Base-by-base conservation (phyloP, 1,140 invertebrate genomes). In the Ganaspis sp. region DNA sequence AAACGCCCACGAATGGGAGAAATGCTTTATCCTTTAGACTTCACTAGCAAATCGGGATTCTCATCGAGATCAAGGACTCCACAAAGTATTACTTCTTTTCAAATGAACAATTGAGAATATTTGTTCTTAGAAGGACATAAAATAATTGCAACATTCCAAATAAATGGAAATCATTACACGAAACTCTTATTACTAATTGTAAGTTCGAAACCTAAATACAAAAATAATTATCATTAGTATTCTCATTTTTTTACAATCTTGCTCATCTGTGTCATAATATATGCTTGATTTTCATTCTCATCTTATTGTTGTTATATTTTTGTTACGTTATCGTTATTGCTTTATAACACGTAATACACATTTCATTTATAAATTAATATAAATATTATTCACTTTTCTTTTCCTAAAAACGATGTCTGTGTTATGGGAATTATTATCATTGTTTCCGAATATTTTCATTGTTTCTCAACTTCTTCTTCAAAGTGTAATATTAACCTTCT, bases 1-100 rank as follows among this genome's bases (percentile, higher is more conserved):
- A 26, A 64, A 64, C 54, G 12, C 54, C 54, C 54, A 64, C 54
- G 54, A 23, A 26, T 64, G 26, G 21, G 23, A 64, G 54, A 64
- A 64, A 64, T 64, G 54, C 54, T 12, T 21, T 19, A 64, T 64
- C 54, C 54, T 64, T 29, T 64, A 64, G 21, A 64, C 54, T 64
- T 64, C 21, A 64, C 9, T 64, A 12, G 54, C 29, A 64, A 64
- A 64, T 64, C 54, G 54, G 54, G 54, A 64, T 29, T 64, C 54
- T 64, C 54, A 64, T 29, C 54, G 54, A 64, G 54, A 64, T 64
- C 54, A 64, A 64, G 54, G 54, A 64, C 54, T 1, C 29, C 5
- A 9, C 54, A 64, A 64, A 12, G 9, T 26, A 64, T 15, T 12
- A 64, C n/a, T 64, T 64, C 54, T 64, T 64, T 64, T 64, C 21